Percentiles rank a stretch among this genome's conserved stretches.
Evolutionary conservation across 2,888 invertebrate species (phyloP).

Genomic region (Periphyllus acericola): DNA sequence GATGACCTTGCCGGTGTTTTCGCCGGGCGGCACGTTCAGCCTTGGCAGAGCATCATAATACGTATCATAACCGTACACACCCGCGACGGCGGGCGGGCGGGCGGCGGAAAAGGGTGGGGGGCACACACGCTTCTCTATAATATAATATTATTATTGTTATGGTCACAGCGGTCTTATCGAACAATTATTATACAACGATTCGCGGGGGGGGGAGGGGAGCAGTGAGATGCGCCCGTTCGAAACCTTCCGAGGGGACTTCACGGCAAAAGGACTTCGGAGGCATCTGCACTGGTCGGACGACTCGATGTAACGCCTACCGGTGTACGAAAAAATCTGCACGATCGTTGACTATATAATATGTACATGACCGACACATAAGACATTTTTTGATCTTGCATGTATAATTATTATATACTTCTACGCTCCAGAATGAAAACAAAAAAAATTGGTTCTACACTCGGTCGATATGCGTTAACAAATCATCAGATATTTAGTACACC

Average conservation of each 20-base stretch:
- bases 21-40: constrained; percentile 55
- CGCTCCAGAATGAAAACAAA: too few species aligned
- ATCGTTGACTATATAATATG: too few species aligned
- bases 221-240: neutral
- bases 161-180: neutral
- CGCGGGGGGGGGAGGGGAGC: neutral
- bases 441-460: neutral
- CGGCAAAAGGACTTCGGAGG: too few species aligned
- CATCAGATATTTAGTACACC: neutral
- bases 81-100: neutral
- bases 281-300: too few species aligned
- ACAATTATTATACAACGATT: constrained; percentile 13
- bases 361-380: too few species aligned
- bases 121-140: neutral
- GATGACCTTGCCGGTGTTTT: constrained; percentile 56
- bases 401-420: too few species aligned
- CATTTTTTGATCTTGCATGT: too few species aligned
- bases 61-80: neutral
- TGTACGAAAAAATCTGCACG: too few species aligned
- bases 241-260: neutral
- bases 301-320: too few species aligned
- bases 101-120: neutral
- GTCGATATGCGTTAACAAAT: neutral
- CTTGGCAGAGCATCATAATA: constrained; percentile 42
- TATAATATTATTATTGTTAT: neutral